Conservation (phyloP, 2,888 invertebrate species). For the Callyntrura sp. region DNA sequence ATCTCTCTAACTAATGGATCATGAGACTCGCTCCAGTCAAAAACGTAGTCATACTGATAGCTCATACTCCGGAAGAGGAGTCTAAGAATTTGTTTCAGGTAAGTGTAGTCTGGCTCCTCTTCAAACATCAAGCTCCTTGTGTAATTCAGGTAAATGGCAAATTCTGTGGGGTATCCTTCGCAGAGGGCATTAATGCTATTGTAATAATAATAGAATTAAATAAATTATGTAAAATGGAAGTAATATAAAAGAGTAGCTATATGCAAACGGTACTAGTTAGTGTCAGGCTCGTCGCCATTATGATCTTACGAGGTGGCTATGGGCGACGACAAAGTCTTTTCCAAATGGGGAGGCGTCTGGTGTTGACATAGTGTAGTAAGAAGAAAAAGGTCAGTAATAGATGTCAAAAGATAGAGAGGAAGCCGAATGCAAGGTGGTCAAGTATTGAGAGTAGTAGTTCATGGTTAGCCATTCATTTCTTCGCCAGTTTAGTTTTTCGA, state of each 20-base stretch:
- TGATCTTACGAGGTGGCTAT: conserved; percentile 62
- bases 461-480: neutral
- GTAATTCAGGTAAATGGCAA: conserved; percentile 65
- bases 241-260: too few relatives aligned
- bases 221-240: too few relatives aligned
- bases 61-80: conserved; percentile 60
- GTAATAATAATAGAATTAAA: too few relatives aligned
- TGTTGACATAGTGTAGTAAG: neutral
- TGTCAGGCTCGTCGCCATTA: too few relatives aligned
- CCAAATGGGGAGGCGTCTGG: conserved; percentile 34
- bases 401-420: neutral
- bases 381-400: neutral
- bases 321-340: conserved; percentile 46
- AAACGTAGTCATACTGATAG: conserved; percentile 57
- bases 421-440: neutral
- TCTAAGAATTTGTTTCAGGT: conserved; percentile 51
- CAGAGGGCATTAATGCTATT: conserved; percentile 53
- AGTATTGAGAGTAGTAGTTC: neutral
- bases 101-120: conserved; percentile 67
- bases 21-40: conserved; percentile 56
- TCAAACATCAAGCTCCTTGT: conserved; percentile 63
- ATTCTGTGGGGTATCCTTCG: conserved; percentile 64
- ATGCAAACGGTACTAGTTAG: too few relatives aligned
- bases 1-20: conserved; percentile 64
- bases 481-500: too few relatives aligned